Percentiles rank a stretch among this genome's conserved stretches.
Evolutionary conservation across 2,113 vertebrate species (phyloP).

Genomic region (Corvus moneduloides): DNA sequence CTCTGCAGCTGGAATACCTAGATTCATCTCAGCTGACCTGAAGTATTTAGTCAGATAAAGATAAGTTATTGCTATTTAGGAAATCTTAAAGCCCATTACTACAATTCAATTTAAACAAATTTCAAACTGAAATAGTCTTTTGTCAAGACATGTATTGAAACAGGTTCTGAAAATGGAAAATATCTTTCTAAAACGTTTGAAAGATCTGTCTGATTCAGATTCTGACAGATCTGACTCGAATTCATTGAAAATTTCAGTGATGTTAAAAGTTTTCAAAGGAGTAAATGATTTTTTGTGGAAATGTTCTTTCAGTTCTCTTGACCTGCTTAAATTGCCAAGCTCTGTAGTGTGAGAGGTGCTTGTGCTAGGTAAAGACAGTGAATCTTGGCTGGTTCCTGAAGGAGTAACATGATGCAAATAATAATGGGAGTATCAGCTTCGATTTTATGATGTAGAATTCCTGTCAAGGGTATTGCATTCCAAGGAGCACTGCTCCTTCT

Average conservation of each 20-base stretch:
- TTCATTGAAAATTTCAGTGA: not conserved
- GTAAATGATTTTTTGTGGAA: not conserved
- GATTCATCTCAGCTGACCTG: not conserved
- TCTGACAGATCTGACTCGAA: not conserved
- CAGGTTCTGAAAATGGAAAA: not conserved
- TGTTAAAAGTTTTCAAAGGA: not conserved
- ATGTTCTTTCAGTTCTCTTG: not conserved
- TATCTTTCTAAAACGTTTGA: not conserved
- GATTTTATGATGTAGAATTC: not conserved
- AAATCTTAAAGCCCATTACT: not conserved
- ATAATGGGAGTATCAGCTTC: not conserved
- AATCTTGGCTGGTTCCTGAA: not conserved
- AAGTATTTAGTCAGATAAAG: not conserved
- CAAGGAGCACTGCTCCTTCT: not conserved
- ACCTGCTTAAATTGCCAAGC: not conserved
- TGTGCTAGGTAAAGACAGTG: not conserved
- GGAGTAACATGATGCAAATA: not conserved
- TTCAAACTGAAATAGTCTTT: not conserved
- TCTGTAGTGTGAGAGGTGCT: not conserved
- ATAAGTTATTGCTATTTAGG: not conserved
- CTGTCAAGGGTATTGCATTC: not conserved
- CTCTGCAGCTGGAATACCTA: not conserved
- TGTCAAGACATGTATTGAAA: not conserved
- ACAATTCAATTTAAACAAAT: not conserved
- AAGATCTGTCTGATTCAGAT: not conserved